Percentiles rank a stretch among this genome's conserved stretches.
Conservation (phyloP, 2,888 invertebrate genomes). For the Baccha elongata region DNA sequence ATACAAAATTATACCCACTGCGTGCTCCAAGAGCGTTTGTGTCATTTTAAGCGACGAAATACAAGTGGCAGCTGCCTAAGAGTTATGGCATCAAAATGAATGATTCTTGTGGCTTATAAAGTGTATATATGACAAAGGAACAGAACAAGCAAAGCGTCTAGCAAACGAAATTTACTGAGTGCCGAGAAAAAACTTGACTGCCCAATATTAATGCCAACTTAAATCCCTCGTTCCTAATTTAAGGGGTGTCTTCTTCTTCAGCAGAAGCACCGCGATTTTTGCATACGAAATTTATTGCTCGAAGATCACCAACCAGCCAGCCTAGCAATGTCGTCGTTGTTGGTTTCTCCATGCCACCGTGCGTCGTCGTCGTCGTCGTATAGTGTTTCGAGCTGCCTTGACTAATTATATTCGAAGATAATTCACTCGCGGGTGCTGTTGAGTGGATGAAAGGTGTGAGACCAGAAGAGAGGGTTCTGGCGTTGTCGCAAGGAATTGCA, state of each 20-base stretch:
- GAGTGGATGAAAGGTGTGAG: constrained; percentile 31
- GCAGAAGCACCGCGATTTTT: constrained; percentile 53
- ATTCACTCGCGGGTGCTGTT: constrained; percentile 72
- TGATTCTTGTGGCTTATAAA: constrained; percentile 57
- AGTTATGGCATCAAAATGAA: constrained; percentile 70
- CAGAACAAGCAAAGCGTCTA: constrained; percentile 17
- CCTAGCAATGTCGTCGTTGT: background rate
- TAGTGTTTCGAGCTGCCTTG: constrained; percentile 50
- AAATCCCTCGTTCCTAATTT: constrained; percentile 73
- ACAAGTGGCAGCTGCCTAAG: constrained; percentile 65
- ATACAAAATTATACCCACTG: background rate
- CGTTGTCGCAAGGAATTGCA: constrained; percentile 65
- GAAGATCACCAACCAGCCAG: constrained; percentile 21
- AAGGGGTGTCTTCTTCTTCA: constrained; percentile 57
- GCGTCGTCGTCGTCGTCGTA: constrained; percentile 17
- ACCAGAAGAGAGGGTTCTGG: background rate
- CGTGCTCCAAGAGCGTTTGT: constrained; percentile 15
- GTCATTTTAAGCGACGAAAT: constrained; percentile 47
- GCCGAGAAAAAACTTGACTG: constrained; percentile 37
- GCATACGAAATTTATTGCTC: constrained; percentile 68
- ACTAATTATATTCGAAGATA: constrained; percentile 73
- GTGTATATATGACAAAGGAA: constrained; percentile 15
- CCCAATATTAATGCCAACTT: constrained; percentile 69
- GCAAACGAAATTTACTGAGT: constrained; percentile 18
- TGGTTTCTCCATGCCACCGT: constrained; percentile 28